Conservation (phyloP, 2,113 vertebrate genomes). For the Columba livia region DNA sequence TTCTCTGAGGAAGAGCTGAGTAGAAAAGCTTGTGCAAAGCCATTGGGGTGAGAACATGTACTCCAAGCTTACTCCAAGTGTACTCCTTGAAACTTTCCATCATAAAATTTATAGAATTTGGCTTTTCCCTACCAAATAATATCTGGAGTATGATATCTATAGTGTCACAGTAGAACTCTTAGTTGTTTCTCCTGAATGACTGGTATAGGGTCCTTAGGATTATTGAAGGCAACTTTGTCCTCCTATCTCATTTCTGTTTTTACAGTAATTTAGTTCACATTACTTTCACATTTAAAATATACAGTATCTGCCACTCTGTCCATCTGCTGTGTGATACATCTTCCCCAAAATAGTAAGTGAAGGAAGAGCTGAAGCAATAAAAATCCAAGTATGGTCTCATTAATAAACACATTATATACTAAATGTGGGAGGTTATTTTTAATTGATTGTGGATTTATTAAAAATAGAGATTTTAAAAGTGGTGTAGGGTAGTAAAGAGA, state of each 20-base stretch:
- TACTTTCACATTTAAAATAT: conserved; percentile 43
- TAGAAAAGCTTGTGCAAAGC: neutral
- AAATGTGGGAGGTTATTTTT: conserved; percentile 31
- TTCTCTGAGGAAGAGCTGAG: neutral
- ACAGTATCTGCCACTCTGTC: conserved; percentile 28
- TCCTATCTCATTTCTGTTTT: neutral
- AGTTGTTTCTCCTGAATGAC: neutral
- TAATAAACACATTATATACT: conserved; percentile 1
- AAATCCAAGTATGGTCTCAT: conserved; percentile 7
- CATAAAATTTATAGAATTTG: neutral
- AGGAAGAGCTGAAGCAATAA: conserved; percentile 14
- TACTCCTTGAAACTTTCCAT: neutral
- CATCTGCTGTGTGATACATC: conserved; percentile 37
- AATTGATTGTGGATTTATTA: neutral
- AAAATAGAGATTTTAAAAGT: neutral
- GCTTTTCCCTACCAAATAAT: neutral
- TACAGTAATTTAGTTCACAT: neutral
- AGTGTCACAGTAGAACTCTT: neutral
- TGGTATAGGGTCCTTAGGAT: neutral
- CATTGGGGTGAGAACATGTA: neutral
- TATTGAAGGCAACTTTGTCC: neutral
- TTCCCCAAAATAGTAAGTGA: conserved; percentile 35
- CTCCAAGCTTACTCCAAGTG: neutral
- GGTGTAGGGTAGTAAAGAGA: neutral
- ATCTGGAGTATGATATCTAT: neutral